phyloP scores from a whole-genome alignment of 2,797 vertebrate genomes.

The Myripristis jacobus region DNA sequence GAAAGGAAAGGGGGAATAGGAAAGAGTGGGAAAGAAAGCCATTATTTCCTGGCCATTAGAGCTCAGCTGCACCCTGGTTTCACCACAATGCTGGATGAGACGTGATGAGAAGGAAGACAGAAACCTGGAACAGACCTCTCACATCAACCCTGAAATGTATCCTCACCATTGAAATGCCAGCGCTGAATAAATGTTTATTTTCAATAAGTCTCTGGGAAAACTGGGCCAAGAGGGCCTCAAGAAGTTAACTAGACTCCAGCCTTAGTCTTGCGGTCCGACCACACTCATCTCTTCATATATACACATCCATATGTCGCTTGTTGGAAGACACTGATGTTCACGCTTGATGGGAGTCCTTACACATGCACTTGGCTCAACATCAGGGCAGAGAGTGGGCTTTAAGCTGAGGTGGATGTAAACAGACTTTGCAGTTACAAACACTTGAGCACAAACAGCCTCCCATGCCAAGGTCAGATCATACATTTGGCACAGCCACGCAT shows the following conservation, averaged over 20 bases:
- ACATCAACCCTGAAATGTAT: constrained; percentile 16
- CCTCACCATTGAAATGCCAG: constrained; percentile 30
- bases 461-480: neutral
- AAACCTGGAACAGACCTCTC: constrained; percentile 22
- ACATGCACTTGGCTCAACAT: constrained; percentile 20
- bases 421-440: constrained; percentile 10
- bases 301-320: constrained; percentile 13
- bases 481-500: neutral
- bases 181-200: constrained; percentile 65
- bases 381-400: neutral
- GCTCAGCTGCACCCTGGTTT: constrained; percentile 11
- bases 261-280: neutral
- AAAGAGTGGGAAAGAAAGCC: constrained; percentile 1
- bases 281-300: neutral
- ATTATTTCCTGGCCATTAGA: constrained; percentile 42
- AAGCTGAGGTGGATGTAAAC: constrained; percentile 30
- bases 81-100: constrained; percentile 6
- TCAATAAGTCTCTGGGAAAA: constrained; percentile 29
- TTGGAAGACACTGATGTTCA: constrained; percentile 20
- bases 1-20: neutral
- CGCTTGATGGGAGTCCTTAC: constrained; percentile 11
- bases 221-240: neutral
- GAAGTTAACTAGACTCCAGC: constrained; percentile 5
- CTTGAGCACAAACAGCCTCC: constrained; percentile 22
- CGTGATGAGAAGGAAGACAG: neutral